phyloP scores from a whole-genome alignment of 2,797 vertebrate species.

The Acrossocheilus fasciatus region DNA sequence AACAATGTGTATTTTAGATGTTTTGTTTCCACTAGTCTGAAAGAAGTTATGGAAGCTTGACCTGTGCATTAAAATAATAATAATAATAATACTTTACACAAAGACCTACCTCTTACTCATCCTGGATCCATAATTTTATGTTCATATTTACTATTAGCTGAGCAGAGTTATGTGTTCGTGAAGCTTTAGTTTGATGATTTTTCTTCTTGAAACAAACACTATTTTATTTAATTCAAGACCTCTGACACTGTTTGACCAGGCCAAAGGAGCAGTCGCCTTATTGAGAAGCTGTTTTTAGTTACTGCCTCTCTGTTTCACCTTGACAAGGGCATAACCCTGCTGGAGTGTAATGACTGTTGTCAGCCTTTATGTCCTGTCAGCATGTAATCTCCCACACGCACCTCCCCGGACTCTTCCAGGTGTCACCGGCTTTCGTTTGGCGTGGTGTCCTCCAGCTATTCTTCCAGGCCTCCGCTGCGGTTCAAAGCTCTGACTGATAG shows the following conservation, averaged over 20 bases:
- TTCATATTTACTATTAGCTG: not conserved
- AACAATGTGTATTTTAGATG: not conserved
- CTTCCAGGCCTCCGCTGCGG: not conserved
- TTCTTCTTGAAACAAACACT: not conserved
- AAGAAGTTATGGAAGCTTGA: not conserved
- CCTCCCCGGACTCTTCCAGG: constrained; percentile 62
- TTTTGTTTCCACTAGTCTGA: not conserved
- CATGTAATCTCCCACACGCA: constrained; percentile 66
- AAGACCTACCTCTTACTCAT: not conserved
- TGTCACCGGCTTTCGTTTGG: constrained; percentile 48
- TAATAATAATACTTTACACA: not conserved
- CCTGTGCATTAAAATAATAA: not conserved
- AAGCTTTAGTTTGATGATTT: not conserved
- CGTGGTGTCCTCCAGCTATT: not conserved
- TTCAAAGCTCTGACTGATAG: constrained; percentile 31
- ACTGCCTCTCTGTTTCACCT: not conserved
- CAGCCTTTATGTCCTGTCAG: constrained; percentile 73
- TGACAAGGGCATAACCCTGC: constrained; percentile 63
- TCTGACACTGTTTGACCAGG: not conserved
- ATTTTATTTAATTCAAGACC: not conserved
- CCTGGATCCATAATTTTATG: not conserved
- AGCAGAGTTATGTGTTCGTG: not conserved
- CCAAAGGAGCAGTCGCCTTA: too few relatives aligned
- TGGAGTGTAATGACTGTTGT: constrained; percentile 65
- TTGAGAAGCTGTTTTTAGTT: not conserved